Base-by-base conservation (phyloP, 2,113 vertebrate species). In the Crotalus horridus region DNA sequence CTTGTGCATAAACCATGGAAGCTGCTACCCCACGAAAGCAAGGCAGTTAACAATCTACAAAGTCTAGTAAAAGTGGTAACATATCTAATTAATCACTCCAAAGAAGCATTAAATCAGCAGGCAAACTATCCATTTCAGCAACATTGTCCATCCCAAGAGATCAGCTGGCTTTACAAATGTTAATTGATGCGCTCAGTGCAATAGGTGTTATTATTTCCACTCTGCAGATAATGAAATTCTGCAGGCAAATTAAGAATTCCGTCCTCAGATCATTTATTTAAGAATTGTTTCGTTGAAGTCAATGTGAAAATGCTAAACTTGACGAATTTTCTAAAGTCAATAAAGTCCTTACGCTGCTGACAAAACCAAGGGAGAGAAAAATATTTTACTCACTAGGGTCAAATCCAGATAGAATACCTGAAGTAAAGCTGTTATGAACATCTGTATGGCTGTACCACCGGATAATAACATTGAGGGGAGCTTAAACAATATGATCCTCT, bases 61-160 rank as follows among this genome's bases (percentile, higher is more conserved):
- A 90, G 88, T 90, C 86, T 13, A 29, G 39, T 48, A 58, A 88
- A 81, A 51, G 85, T 90, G 61, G 89, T 43, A 91, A 91, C 59
- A 26, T 81, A 48, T 56, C 89, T 93, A 91, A 93, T 90, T 94
- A 94, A 90, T 90, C 58, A 92, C 88, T 92, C 87, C 93, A 89
- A 56, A 89, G 39, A 89, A 94, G 87, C 92, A 92, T 93, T 85
- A 93, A 86, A 90, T 92, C 88, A 93, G 92, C 89, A 87, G 81
- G 92, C 89, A 90, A 93, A 93, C 92, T 89, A 93, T 93, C 89
- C 92, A 93, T 93, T 87, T 92, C 69, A 91, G 26, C 59, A 59
- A 64, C 54, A 94, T 85, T 87, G 89, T 90, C 89, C 89, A 91
- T 90, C 93, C 91, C 74, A 59, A 55, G 89, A 90, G 91, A 88